Base-by-base conservation (phyloP, 2,888 invertebrate genomes). In the Drosophila pegasa region DNA sequence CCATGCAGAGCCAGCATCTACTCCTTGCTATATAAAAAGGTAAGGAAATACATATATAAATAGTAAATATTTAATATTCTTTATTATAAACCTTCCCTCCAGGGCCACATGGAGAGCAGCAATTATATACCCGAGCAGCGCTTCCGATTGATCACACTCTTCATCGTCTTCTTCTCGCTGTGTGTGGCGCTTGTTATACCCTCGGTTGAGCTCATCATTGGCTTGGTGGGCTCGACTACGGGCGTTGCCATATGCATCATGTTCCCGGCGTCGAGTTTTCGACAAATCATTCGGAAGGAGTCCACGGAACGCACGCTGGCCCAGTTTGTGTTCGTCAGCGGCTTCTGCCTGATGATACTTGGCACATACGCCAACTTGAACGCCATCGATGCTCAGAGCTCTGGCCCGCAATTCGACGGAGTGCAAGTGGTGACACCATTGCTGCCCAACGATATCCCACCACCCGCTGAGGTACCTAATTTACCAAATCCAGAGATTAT, bases 1-100 rank as follows among this genome's bases (percentile, higher is more conserved):
- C 99, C 99, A 0, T 98, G 98, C 90, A 93, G 99, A 65, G 97
- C 97, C 12, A 98, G 98, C 90, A 93, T 99, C 25, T 97, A 98
- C 93, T 99, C 98, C 0, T 94, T 99, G 63, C 93, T 98, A 7
- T 98, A 96, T 89, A 95, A 95, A 89, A 95, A 95, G 94, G 97
- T 22, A 9, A 8, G 1, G 9, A 31, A 8, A 22, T 14, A 25
- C 43, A 57, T 18, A 12, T 16, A 14, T 43, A 0, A 10, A 22
- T 12, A 16, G 0, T n/a, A n/a, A 47, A 10, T 33, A 20, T 0
- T 33, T 8, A 20, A 20, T 31, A 18, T 29, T 0, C 5, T n/a
- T 14, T 29, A 16, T 16, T 37, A 0, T 31, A 31, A 31, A 16
- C 1, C 2, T 7, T 9, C 7, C 2, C 27, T 51, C 41, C 87